Evolutionary conservation across 2,113 vertebrate genomes (phyloP).

Genomic region (Mustelus asterias): DNA sequence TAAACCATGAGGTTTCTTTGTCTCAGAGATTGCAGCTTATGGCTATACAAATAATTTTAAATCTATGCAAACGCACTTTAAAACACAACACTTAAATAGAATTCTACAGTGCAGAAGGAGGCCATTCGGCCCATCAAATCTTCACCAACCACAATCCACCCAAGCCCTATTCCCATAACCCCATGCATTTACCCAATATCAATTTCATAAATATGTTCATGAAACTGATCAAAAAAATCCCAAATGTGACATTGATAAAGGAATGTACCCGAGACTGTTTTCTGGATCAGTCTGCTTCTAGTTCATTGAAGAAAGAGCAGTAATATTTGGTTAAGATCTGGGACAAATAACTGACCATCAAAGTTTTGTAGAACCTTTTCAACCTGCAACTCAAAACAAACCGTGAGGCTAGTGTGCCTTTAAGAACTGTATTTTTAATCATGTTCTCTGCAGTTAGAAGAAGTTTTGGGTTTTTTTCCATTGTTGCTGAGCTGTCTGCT

Average conservation of each 20-base stretch:
- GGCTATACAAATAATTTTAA: not conserved
- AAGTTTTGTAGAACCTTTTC: not conserved
- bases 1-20: not conserved
- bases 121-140: too few species aligned
- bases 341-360: not conserved
- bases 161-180: too few species aligned
- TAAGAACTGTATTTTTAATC: too few species aligned
- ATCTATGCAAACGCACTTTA: not conserved
- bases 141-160: too few species aligned
- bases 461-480: too few species aligned
- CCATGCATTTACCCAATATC: too few species aligned
- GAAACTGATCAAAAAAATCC: not conserved
- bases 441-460: too few species aligned
- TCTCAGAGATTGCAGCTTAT: not conserved
- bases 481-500: too few species aligned
- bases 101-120: too few species aligned
- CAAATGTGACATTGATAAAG: not conserved
- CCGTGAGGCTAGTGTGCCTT: too few species aligned
- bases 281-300: not conserved
- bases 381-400: not conserved
- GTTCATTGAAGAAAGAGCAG: not conserved
- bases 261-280: not conserved
- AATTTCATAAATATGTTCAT: not conserved
- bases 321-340: not conserved
- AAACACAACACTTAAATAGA: too few species aligned